Evolutionary conservation across 2,888 invertebrate genomes (phyloP), one percentile per base, ranked within the genome.

Genomic region (Sarcophaga carnaria): DNA sequence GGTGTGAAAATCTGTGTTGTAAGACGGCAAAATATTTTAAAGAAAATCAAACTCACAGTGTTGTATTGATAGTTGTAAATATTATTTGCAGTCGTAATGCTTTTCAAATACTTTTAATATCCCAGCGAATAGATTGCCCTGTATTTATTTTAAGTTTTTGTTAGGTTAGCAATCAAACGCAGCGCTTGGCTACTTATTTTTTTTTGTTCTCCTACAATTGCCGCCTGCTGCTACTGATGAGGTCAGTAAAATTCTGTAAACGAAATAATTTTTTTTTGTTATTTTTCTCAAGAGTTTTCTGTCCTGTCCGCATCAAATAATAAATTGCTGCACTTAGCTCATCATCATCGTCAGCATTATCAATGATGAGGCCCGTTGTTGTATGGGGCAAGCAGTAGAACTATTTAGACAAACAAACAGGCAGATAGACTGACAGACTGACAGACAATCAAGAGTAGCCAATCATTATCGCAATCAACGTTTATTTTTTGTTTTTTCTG

Each of bases 171-270:
- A 11, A 67, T 22, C 37, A 67, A 72, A 62, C 47, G 47, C 37
- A 6, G 8, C 3, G 0, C 37, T 37, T 37, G 37, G 8, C 37
- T 8, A 37, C 0, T 37, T 0, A 3, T 25, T 49, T 49, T 10
- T 69, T 63, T 74, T 37, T 78, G 22, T 54, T 62, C 1, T 37
- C 37, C 37, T 66, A 49, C 5, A 75, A 64, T 4, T n/a, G 22
- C 17, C 74, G 47, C 59, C 20, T 84, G 78, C 49, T 74, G 64
- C 45, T 71, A 6, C 8, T 64, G 49, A 77, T 66, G 77, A 77
- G 71, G 75, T 80, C 84, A 78, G 79, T 64, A 63, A 75, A 54
- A 47, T 75, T 63, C 59, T 75, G 37, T 64, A 80, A 47, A 70
- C 49, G 3, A 49, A 78, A 1, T 49, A 60, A 45, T 6, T 37